Conservation (phyloP, 1,140 invertebrate genomes). For the Drosophila saltans region DNA sequence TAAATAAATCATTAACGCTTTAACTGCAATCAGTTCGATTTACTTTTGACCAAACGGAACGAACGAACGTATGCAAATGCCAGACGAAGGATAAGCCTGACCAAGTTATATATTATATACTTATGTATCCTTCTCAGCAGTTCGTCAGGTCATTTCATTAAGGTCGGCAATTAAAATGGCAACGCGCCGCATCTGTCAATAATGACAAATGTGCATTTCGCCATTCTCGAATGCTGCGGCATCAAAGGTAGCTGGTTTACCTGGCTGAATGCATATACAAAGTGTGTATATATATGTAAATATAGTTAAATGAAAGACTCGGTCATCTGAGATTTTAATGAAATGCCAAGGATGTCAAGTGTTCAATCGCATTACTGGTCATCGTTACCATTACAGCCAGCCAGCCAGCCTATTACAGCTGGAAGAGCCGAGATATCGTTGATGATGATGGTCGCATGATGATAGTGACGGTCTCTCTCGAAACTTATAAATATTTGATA, state of each 20-base stretch:
- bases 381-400: not conserved
- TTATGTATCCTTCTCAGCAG: slow-evolving; percentile 8
- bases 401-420: too few species aligned
- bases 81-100: slow-evolving; percentile 25
- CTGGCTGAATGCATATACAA: slow-evolving; percentile 2
- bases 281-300: slow-evolving; percentile 19
- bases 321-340: slow-evolving; percentile 51
- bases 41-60: slow-evolving; percentile 41
- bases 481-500: slow-evolving; percentile 74
- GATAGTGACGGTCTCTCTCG: not conserved
- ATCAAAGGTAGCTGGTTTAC: slow-evolving; percentile 32
- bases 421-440: slow-evolving; percentile 1
- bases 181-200: slow-evolving; percentile 77
- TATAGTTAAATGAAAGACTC: slow-evolving; percentile 35
- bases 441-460: not conserved
- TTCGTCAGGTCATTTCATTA: slow-evolving; percentile 67
- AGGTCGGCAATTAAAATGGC: slow-evolving; percentile 80
- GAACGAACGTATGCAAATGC: slow-evolving; percentile 9
- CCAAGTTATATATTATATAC: slow-evolving; percentile 10
- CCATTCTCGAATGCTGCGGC: slow-evolving; percentile 28
- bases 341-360: slow-evolving; percentile 46
- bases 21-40: slow-evolving; percentile 67
- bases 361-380: slow-evolving; percentile 19
- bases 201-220: slow-evolving; percentile 79
- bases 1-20: slow-evolving; percentile 80